Base-by-base conservation (phyloP, 2,797 vertebrate species). In the Tiaroga cobitis region DNA sequence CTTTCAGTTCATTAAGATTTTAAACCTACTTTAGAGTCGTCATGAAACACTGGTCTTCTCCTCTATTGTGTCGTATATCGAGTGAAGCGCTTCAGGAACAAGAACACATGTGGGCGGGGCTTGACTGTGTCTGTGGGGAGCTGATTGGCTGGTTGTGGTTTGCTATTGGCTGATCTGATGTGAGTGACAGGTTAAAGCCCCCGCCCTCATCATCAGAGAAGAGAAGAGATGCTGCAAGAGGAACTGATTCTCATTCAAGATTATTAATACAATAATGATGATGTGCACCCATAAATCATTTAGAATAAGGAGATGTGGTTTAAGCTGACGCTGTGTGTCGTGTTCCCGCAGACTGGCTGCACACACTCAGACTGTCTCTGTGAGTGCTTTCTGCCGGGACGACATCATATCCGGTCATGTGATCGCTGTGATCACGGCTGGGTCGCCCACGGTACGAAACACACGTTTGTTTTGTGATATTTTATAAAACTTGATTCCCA, bases 341-440 rank as follows among this genome's bases (percentile, higher is more conserved):
- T 29, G n/a, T 16, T 29, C 26, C 13, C 29, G 11, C 91, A 97
- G 97, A 95, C 96, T 91, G 94, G 95, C 87, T 98, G 97, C 89
- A 94, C 96, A 24, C 92, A 94, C 89, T 94, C 96, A 90, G 94
- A 95, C 92, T 99, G 97, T 93, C 95, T 93, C 18, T 98, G 97
- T 90, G 92, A 94, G 87, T 93, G 95, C 91, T 98, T 97, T 92
- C 95, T 94, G 91, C 96, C 97, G 1, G 96, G 96, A 89, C 95
- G 96, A 89, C 94, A 94, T 92, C 96, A 96, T 87, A 91, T 96
- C 92, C 95, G 97, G 93, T 97, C 96, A 88, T 99, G 97, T 90
- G 97, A 97, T 86, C 95, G 94, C 92, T 99, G 97, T 87, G 96
- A 96, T 94, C 97, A 97, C 92, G 93, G 97, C 91, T 98, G 97